A percentile compares a stretch with the other conserved stretches of the same genome.
phyloP scores from a whole-genome alignment of 2,888 invertebrate genomes.

The Chrysodeixis includens region DNA sequence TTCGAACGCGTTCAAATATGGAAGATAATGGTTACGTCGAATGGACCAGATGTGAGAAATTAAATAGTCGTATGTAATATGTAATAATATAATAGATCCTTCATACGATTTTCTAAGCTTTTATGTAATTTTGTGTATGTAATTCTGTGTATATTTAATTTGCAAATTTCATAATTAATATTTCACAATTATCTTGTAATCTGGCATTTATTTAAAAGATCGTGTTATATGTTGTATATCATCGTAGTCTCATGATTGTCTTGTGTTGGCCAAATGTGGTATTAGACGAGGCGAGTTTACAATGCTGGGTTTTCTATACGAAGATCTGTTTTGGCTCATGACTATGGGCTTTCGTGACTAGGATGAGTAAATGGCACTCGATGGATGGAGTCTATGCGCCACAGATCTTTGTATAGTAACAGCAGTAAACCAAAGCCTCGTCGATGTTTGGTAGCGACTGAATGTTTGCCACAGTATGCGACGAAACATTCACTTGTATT shows the following conservation, averaged over 20 bases:
- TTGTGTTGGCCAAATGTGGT: conserved; percentile 47
- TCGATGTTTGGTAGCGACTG: conserved; percentile 29
- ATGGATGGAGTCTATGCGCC: conserved; percentile 23
- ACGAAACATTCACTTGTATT: conserved; percentile 57
- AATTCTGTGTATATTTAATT: conserved; percentile 66
- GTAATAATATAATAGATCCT: conserved; percentile 61
- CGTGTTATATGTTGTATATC: conserved; percentile 60
- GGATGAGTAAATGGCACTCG: conserved; percentile 14
- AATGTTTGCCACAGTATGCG: conserved; percentile 35
- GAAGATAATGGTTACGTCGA: conserved; percentile 54
- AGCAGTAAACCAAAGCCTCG: conserved; percentile 23
- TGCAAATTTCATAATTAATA: conserved; percentile 56
- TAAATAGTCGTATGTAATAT: conserved; percentile 57
- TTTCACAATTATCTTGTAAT: conserved; percentile 60
- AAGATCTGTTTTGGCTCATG: conserved; percentile 34
- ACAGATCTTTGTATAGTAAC: conserved; percentile 34
- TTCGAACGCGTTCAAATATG: conserved; percentile 41
- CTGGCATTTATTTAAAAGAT: conserved; percentile 75
- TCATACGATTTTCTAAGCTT: conserved; percentile 65
- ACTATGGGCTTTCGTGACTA: conserved; percentile 18
- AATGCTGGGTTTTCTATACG: conserved; percentile 17
- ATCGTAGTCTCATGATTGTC: conserved; percentile 52
- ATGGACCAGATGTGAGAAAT: conserved; percentile 59
- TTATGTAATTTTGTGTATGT: conserved; percentile 68
- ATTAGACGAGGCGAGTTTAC: conserved; percentile 36